These are phyloP conservation scores for Oscheius onirici DNA, from an alignment of 2,888 invertebrate genomes.

Conservation along the genomic window DNA sequence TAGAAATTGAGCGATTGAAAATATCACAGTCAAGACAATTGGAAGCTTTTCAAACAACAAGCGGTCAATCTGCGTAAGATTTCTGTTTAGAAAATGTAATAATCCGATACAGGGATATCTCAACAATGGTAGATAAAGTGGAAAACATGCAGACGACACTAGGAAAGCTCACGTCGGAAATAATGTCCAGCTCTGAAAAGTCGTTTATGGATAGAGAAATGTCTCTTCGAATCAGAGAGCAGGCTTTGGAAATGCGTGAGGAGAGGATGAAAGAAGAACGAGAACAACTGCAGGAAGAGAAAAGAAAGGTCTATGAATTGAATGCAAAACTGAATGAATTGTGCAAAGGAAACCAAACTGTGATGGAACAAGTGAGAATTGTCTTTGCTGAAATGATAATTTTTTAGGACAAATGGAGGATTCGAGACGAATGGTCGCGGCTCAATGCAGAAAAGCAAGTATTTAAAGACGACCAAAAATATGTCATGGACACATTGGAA, in stretches of 20 bases:
- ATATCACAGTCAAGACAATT: constrained; percentile 45
- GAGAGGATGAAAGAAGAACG: constrained; percentile 42
- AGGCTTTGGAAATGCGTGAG: constrained; percentile 42
- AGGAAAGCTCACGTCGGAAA: constrained; percentile 41
- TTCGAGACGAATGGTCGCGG: constrained; percentile 50
- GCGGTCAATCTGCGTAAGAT: constrained; percentile 38
- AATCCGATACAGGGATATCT: constrained; percentile 42
- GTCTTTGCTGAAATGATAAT: neutral
- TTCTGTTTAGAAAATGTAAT: no score
- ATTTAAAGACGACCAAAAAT: constrained; percentile 56
- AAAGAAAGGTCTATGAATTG: constrained; percentile 57
- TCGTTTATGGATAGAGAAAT: constrained; percentile 35
- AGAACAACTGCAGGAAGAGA: constrained; percentile 46
- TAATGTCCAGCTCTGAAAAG: constrained; percentile 33
- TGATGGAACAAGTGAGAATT: constrained; percentile 35
- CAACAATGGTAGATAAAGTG: constrained; percentile 48
- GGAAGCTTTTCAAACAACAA: constrained; percentile 43
- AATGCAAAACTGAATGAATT: constrained; percentile 50
- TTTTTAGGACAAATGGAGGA: constrained; percentile 54
- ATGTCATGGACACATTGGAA: constrained; percentile 43
- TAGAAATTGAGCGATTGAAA: constrained; percentile 47
- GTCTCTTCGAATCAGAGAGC: constrained; percentile 39
- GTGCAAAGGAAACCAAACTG: constrained; percentile 52
- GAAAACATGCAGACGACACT: constrained; percentile 41
- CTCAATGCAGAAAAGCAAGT: constrained; percentile 47